A percentile compares a stretch with the other conserved stretches of the same genome.
Evolutionary conservation across 2,797 vertebrate genomes (phyloP).

Genomic region (Helicolenus hilgendorfi): DNA sequence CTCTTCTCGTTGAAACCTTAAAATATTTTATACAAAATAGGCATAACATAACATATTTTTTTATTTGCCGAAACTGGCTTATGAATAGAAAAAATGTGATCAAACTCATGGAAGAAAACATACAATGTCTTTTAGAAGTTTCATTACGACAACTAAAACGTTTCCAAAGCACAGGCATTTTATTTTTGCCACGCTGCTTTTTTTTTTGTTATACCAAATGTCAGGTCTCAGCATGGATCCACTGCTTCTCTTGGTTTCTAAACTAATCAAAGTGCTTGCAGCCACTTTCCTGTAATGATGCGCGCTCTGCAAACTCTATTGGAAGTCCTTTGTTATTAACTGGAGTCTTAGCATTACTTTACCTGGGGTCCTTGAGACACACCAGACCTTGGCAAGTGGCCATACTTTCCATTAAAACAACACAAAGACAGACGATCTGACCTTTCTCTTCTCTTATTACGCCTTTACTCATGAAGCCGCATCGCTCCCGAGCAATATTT

Average conservation of each 20-base stretch:
- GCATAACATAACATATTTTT: not conserved
- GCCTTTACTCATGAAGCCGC: slow-evolving; percentile 63
- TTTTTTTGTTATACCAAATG: slow-evolving; percentile 41
- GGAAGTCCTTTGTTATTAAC: slow-evolving; percentile 75
- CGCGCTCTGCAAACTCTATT: slow-evolving; percentile 27
- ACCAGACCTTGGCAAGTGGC: slow-evolving; percentile 69
- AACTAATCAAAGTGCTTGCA: slow-evolving; percentile 57
- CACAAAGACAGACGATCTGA: slow-evolving; percentile 83
- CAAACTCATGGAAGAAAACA: not conserved
- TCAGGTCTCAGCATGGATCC: slow-evolving; percentile 52
- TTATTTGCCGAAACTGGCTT: not conserved
- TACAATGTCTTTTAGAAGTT: not conserved
- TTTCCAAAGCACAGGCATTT: not conserved
- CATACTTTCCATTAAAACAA: slow-evolving; percentile 85
- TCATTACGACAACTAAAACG: not conserved
- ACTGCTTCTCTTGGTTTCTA: slow-evolving; percentile 26
- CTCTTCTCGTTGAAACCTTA: not conserved
- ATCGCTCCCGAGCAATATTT: slow-evolving; percentile 66
- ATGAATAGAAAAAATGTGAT: not conserved
- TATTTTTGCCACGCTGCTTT: not conserved
- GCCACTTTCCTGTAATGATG: slow-evolving; percentile 59
- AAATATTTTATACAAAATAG: not conserved
- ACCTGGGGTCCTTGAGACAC: slow-evolving; percentile 74
- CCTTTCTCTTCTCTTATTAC: slow-evolving; percentile 82
- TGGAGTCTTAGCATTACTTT: slow-evolving; percentile 75